phyloP scores from a whole-genome alignment of 2,113 vertebrate genomes.

The Gymnorhina tibicen region DNA sequence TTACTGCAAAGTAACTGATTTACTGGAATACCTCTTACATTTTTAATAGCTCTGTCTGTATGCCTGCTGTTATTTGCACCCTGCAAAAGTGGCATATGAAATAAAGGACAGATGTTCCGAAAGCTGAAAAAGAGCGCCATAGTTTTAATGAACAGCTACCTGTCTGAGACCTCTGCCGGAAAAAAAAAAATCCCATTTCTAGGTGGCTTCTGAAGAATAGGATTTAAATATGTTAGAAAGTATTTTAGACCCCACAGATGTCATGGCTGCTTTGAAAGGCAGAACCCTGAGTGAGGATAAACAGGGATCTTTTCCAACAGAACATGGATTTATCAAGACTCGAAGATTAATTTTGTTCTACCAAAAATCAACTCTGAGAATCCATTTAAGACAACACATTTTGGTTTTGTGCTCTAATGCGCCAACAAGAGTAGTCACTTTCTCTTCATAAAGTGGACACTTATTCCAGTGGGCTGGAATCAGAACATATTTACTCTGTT shows the following conservation, averaged over 20 bases:
- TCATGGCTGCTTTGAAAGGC: neutral
- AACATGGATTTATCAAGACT: neutral
- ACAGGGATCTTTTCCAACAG: neutral
- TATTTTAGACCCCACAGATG: neutral
- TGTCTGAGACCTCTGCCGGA: neutral
- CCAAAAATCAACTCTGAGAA: neutral
- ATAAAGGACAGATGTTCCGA: slow-evolving; percentile 31
- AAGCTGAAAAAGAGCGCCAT: neutral
- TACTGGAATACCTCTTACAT: slow-evolving; percentile 55
- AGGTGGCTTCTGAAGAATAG: neutral
- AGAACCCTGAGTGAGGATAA: neutral
- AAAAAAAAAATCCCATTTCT: neutral
- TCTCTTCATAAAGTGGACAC: neutral
- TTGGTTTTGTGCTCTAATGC: neutral
- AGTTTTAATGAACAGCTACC: neutral
- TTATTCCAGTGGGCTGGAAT: neutral
- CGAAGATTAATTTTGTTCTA: neutral
- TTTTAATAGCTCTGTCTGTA: slow-evolving; percentile 57
- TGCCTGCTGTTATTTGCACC: slow-evolving; percentile 45
- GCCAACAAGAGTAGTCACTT: neutral
- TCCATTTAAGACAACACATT: neutral
- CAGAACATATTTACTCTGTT: neutral
- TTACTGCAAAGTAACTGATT: slow-evolving; percentile 62
- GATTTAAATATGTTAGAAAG: neutral
- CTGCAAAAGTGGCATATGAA: slow-evolving; percentile 14